A percentile compares a stretch with the other conserved stretches of the same genome.
Evolutionary conservation across 2,113 vertebrate species (phyloP).

Genomic region (Calyptommatus sinebrachiatus): DNA sequence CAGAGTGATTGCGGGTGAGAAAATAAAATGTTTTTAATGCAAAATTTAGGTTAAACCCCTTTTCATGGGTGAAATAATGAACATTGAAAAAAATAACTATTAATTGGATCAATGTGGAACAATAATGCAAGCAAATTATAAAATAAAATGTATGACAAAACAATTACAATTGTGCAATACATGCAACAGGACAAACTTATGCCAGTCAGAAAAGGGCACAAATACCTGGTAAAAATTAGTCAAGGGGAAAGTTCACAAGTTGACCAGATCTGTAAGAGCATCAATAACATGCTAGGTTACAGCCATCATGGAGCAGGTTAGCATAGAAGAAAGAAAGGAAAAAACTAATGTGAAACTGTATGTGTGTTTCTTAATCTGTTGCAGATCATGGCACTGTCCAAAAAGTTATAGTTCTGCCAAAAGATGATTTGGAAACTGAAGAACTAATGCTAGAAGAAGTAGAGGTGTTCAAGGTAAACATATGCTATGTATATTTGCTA

Average conservation of each 20-base stretch:
- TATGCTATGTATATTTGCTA: not conserved
- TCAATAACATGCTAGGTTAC: not conserved
- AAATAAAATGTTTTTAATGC: no score
- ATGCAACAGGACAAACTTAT: no score
- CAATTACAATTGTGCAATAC: no score
- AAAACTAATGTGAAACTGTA: constrained; percentile 54
- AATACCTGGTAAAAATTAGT: no score
- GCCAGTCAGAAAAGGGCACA: no score
- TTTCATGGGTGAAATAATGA: no score
- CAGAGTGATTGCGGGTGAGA: not conserved
- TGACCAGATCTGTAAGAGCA: not conserved
- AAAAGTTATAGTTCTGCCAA: constrained; percentile 95
- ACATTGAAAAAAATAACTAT: no score
- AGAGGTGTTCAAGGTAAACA: constrained; percentile 91
- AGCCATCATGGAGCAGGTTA: constrained; percentile 18
- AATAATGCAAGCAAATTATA: no score
- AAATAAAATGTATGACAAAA: no score
- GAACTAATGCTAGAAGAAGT: constrained; percentile 97
- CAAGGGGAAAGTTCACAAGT: not conserved
- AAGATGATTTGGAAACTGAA: constrained; percentile 93
- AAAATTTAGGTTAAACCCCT: no score
- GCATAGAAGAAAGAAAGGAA: constrained; percentile 50
- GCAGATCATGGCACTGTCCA: constrained; percentile 93
- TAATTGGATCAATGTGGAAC: no score
- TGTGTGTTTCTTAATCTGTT: constrained; percentile 45